These are phyloP conservation scores for Syrrhaptes paradoxus DNA, from an alignment of 2,113 vertebrate genomes.

Conservation along the genomic window DNA sequence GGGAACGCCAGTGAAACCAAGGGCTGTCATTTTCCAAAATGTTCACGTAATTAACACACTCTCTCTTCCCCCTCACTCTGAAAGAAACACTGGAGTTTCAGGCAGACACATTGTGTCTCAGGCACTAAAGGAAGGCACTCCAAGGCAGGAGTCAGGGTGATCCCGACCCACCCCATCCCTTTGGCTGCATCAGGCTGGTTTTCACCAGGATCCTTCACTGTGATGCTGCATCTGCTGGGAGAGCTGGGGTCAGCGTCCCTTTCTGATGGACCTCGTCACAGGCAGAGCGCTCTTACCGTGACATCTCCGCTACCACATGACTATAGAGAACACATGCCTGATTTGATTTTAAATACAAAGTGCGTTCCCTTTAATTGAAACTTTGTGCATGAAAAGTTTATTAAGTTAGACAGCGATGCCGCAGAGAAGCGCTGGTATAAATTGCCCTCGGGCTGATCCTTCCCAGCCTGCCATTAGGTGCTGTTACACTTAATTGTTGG, in stretches of 20 bases:
- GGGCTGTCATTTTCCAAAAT: not conserved
- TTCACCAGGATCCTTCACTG: accelerated
- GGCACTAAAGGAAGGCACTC: not conserved
- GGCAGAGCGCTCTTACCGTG: accelerated
- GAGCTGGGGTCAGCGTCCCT: accelerated
- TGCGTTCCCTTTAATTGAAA: not conserved
- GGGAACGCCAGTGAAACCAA: not conserved
- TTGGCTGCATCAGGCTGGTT: accelerated
- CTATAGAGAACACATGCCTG: not conserved
- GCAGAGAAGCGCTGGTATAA: not conserved
- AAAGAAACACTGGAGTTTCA: accelerated
- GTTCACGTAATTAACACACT: accelerated
- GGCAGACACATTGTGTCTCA: not conserved
- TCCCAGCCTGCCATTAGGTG: not conserved
- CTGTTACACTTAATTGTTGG: conserved; percentile 26
- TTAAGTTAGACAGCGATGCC: not conserved
- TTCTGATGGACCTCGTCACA: accelerated
- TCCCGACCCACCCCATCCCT: accelerated
- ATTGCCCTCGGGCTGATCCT: conserved; percentile 24
- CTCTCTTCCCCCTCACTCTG: not conserved
- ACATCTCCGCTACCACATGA: not conserved
- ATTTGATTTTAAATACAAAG: not conserved
- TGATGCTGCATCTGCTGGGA: not conserved
- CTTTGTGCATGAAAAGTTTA: not conserved
- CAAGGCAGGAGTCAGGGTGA: accelerated